A percentile compares a stretch with the other conserved stretches of the same genome.
These are phyloP conservation scores for Lithobates pipiens DNA, from an alignment of 2,797 vertebrate genomes.

Conservation along the genomic window DNA sequence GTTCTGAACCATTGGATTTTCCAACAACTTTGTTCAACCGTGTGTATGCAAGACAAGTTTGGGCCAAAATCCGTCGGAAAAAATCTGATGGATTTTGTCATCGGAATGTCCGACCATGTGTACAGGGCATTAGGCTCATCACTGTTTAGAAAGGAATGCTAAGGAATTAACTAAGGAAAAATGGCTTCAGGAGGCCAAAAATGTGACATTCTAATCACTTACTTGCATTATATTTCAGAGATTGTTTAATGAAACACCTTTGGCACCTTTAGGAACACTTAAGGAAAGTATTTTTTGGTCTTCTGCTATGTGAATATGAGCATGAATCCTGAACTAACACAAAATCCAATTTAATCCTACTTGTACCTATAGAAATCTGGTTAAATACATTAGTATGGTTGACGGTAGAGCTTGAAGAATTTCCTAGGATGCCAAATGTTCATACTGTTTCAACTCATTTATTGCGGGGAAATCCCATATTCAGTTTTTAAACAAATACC, in stretches of 20 bases:
- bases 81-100: too few relatives aligned
- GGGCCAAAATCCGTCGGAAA: too few relatives aligned
- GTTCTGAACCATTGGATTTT: too few relatives aligned
- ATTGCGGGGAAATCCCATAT: neutral
- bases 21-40: too few relatives aligned
- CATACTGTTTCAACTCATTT: neutral
- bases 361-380: neutral
- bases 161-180: too few relatives aligned
- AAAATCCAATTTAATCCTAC: neutral
- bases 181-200: neutral
- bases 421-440: neutral
- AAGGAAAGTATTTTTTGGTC: neutral
- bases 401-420: neutral
- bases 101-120: too few relatives aligned
- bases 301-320: neutral
- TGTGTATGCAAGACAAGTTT: too few relatives aligned
- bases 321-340: neutral
- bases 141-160: neutral
- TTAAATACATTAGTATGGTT: neutral
- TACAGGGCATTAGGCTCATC: neutral
- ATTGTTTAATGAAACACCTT: constrained; percentile 6
- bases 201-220: neutral
- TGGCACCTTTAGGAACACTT: neutral
- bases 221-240: neutral
- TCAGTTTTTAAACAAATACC: neutral